Evolutionary conservation across 1,140 invertebrate genomes (phyloP).

Genomic region (Metopolophium dirhodum): DNA sequence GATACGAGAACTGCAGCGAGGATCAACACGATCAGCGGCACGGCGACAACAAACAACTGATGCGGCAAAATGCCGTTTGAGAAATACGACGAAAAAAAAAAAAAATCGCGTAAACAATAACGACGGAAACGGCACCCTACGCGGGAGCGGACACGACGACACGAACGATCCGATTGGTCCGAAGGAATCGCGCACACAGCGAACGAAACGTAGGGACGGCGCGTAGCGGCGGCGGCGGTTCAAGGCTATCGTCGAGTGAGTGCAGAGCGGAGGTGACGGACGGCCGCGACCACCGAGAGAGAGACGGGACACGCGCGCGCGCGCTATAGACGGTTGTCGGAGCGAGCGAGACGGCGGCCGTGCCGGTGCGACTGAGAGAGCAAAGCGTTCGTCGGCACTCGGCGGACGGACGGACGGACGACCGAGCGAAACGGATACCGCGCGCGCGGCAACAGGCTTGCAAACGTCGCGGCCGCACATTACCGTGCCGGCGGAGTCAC

Average conservation of each 20-base stretch:
- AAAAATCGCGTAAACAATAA: not conserved
- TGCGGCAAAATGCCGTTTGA: not conserved
- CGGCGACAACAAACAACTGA: too few species aligned
- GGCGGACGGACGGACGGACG: not conserved
- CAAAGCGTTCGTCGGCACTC: not conserved
- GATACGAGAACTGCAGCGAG: too few species aligned
- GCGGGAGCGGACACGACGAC: slow-evolving; percentile 50
- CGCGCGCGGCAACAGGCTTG: slow-evolving; percentile 23
- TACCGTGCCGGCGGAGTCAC: slow-evolving; percentile 18
- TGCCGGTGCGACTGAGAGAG: not conserved
- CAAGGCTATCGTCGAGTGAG: slow-evolving; percentile 31
- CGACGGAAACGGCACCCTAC: slow-evolving; percentile 26
- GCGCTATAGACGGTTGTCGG: not conserved
- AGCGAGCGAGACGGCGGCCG: not conserved
- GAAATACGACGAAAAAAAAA: not conserved
- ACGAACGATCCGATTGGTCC: slow-evolving; percentile 40
- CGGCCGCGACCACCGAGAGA: not conserved
- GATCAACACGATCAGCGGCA: not conserved
- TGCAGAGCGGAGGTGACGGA: not conserved
- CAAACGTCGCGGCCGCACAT: slow-evolving; percentile 29
- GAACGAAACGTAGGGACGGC: slow-evolving; percentile 52
- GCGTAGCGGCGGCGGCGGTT: slow-evolving; percentile 2
- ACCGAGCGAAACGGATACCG: not conserved
- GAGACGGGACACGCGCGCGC: not conserved
- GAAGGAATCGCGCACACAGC: slow-evolving; percentile 34